phyloP scores from a whole-genome alignment of 2,888 invertebrate genomes.

The Melanargia galathea region DNA sequence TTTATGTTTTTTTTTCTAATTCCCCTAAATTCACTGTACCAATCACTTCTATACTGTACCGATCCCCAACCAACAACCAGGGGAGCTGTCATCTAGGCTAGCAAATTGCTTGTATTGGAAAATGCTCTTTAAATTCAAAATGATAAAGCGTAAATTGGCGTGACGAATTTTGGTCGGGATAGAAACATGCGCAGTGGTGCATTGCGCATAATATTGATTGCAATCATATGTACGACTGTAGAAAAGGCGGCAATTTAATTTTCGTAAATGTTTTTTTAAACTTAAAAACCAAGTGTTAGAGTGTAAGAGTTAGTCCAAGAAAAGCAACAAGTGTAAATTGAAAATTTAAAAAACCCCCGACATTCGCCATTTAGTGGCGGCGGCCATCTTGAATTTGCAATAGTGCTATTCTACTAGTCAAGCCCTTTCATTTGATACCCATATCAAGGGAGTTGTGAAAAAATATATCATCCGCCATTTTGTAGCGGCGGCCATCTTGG shows the following conservation, averaged over 20 bases:
- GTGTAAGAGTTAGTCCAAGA: too few relatives aligned
- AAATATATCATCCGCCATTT: too few relatives aligned
- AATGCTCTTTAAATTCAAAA: conserved; percentile 30
- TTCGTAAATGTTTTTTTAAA: conserved; percentile 24
- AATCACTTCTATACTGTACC: conserved; percentile 67
- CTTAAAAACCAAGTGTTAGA: too few relatives aligned
- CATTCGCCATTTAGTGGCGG: too few relatives aligned
- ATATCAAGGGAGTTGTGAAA: too few relatives aligned
- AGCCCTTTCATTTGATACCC: too few relatives aligned
- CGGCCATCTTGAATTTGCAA: too few relatives aligned
- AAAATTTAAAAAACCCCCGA: too few relatives aligned
- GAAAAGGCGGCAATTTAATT: conserved; percentile 71
- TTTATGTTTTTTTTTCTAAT: conserved; percentile 32
- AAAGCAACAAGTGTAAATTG: too few relatives aligned
- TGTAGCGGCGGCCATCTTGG: too few relatives aligned
- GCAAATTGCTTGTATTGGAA: conserved; percentile 16
- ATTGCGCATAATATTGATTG: conserved; percentile 79
- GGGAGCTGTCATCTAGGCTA: conserved; percentile 68
- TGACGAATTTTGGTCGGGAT: conserved; percentile 44
- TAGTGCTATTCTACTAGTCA: too few relatives aligned
- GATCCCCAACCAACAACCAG: conserved; percentile 54
- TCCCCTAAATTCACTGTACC: conserved; percentile 51
- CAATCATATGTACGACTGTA: conserved; percentile 67
- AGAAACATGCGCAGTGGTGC: conserved; percentile 77
- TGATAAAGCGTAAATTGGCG: conserved; percentile 44